These are phyloP conservation scores for Laupala kohalensis DNA, from an alignment of 1,140 invertebrate species.

Conservation along the genomic window DNA sequence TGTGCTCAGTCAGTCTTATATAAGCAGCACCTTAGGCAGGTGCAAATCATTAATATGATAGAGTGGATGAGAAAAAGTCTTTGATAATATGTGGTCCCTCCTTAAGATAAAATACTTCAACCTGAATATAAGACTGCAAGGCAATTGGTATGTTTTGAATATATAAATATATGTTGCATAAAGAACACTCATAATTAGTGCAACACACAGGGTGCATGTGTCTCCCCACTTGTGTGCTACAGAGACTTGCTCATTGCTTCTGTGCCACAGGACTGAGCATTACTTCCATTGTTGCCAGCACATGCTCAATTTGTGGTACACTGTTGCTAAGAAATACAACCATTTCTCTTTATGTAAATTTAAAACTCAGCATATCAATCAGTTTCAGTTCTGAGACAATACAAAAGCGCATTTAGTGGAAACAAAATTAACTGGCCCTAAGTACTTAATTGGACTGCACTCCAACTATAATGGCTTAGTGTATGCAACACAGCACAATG, in stretches of 20 bases:
- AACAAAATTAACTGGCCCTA: neutral
- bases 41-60: neutral
- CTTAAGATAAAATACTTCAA: slow-evolving; percentile 3
- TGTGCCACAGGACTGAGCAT: neutral
- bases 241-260: neutral
- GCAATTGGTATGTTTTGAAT: neutral
- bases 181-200: neutral
- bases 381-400: neutral
- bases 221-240: neutral
- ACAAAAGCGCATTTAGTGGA: neutral
- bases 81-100: slow-evolving; percentile 9
- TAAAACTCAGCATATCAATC: neutral
- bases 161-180: neutral
- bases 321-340: neutral
- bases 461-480: neutral
- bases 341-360: neutral
- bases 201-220: slow-evolving; percentile 2
- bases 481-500: neutral
- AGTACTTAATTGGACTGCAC: neutral
- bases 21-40: neutral
- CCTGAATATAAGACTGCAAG: neutral
- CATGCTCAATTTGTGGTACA: neutral
- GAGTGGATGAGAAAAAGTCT: neutral
- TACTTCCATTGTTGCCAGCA: neutral
- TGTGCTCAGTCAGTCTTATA: slow-evolving; percentile 11